These are phyloP conservation scores for Hydrozoanthus gracilis DNA, from an alignment of 92 coral and sea anemone species.

Conservation along the genomic window DNA sequence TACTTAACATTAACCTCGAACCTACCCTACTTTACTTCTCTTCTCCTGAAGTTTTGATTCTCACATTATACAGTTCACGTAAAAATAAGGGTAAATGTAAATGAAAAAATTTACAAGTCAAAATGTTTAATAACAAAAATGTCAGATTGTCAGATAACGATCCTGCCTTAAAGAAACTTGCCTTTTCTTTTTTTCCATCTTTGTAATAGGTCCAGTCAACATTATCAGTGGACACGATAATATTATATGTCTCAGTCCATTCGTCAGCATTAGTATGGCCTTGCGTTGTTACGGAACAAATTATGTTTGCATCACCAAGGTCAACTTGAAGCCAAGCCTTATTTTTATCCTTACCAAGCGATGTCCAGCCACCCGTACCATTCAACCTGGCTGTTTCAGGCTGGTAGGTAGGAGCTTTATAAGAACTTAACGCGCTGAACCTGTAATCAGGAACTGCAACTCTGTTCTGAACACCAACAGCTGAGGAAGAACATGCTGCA, in stretches of 20 bases:
- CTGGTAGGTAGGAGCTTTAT: not conserved
- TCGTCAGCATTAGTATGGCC: not conserved
- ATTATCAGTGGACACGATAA: not conserved
- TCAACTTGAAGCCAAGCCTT: constrained; percentile 16
- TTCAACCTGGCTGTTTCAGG: constrained; percentile 1
- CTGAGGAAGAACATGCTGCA: not conserved
- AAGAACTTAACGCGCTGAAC: not conserved
- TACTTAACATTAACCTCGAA: too few species aligned
- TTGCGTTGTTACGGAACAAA: constrained; percentile 27
- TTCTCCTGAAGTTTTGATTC: too few species aligned
- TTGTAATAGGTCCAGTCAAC: not conserved
- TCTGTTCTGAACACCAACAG: constrained; percentile 5
- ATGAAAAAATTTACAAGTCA: too few species aligned
- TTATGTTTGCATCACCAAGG: not conserved
- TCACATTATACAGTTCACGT: too few species aligned
- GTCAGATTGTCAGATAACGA: too few species aligned
- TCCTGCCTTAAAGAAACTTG: not conserved
- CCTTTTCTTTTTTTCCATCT: not conserved
- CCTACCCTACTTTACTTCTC: too few species aligned
- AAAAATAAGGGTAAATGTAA: too few species aligned
- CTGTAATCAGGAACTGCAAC: constrained; percentile 2
- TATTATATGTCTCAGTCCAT: not conserved
- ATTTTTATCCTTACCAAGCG: not conserved
- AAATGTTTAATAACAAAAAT: too few species aligned
- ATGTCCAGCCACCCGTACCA: not conserved